phyloP scores from a whole-genome alignment of 1,140 invertebrate genomes.

The Aphidius gifuensis region DNA sequence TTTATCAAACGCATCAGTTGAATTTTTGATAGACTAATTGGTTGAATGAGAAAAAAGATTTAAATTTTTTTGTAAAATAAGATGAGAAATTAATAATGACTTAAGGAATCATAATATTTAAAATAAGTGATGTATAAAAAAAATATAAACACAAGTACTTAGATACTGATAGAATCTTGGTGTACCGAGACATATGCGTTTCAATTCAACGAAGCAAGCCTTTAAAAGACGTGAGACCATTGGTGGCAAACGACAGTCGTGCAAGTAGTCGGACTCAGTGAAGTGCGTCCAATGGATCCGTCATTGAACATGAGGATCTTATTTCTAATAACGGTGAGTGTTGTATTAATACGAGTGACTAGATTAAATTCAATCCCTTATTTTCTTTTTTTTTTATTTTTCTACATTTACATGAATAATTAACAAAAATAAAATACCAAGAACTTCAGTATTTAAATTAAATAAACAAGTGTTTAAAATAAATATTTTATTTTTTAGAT shows the following conservation, averaged over 20 bases:
- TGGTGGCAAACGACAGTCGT: slow-evolving; percentile 18
- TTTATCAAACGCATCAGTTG: too few relatives aligned
- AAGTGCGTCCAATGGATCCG: slow-evolving; percentile 8
- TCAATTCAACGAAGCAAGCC: slow-evolving; percentile 20
- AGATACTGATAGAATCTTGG: too few relatives aligned
- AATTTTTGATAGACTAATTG: too few relatives aligned
- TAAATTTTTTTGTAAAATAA: too few relatives aligned
- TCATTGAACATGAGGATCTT: slow-evolving; percentile 22
- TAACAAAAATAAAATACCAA: background rate
- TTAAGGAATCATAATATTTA: too few relatives aligned
- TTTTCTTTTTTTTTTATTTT: background rate
- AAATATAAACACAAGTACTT: too few relatives aligned
- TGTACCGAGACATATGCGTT: too few relatives aligned
- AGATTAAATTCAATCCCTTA: slow-evolving; percentile 10
- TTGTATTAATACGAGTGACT: slow-evolving; percentile 11
- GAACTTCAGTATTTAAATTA: background rate
- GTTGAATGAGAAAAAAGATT: too few relatives aligned
- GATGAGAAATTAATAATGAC: too few relatives aligned
- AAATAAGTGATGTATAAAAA: too few relatives aligned
- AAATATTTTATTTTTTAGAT: slow-evolving; percentile 13
- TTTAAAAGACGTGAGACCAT: slow-evolving; percentile 28
- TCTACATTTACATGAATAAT: background rate
- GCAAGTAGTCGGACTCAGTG: slow-evolving; percentile 20
- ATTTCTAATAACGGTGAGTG: slow-evolving; percentile 29
- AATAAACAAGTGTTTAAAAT: background rate